Evolutionary conservation across 2,113 vertebrate genomes (phyloP), one percentile per base, ranked within the genome.

Genomic region (Plotosus lineatus): DNA sequence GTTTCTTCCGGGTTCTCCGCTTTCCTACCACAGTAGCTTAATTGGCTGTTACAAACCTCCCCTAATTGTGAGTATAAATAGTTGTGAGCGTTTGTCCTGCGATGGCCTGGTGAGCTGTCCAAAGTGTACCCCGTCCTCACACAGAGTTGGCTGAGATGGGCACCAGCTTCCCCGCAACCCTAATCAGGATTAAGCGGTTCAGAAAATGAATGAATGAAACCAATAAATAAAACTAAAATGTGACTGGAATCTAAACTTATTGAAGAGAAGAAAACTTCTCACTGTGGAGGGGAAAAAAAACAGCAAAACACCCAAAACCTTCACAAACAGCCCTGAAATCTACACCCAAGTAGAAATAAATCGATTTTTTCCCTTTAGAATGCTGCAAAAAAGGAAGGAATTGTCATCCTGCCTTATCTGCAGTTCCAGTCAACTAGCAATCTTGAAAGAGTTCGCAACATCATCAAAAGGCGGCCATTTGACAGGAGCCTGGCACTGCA

Each of bases 391-490:
- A 75, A 91, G 92, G 93, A 92, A 92, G 92, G 93, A 79, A 93
- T 90, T 92, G 94, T 93, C 94, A 92, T 91, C 90, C 90, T 87
- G 92, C 90, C 94, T 96, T 96, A 95, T 97, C 95, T 93, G 92
- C 91, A 92, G 95, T 96, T 97, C 95, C 95, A 95, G 95, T 97
- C 95, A 94, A 96, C 94, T 95, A 95, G 94, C 95, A 92, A 93
- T 94, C 92, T 95, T 96, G 95, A 97, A 98, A 98, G 95, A 96
- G 95, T 95, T 93, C 94, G 95, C 95, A 92, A 96, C 95, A 95
- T 97, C 96, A 98, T 97, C 95, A 98, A 96, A n/a, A 96, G 95
- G 94, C 90, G 94, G 91, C 94, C 93, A 94, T 96, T 95, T 97
- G 97, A 97, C 96, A 92, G 96, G 94, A 96, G 97, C 96, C 94